Percentiles rank a stretch among this genome's conserved stretches.
These are phyloP conservation scores for Rhopalosiphum maidis DNA, from an alignment of 1,140 invertebrate species.

Conservation along the genomic window DNA sequence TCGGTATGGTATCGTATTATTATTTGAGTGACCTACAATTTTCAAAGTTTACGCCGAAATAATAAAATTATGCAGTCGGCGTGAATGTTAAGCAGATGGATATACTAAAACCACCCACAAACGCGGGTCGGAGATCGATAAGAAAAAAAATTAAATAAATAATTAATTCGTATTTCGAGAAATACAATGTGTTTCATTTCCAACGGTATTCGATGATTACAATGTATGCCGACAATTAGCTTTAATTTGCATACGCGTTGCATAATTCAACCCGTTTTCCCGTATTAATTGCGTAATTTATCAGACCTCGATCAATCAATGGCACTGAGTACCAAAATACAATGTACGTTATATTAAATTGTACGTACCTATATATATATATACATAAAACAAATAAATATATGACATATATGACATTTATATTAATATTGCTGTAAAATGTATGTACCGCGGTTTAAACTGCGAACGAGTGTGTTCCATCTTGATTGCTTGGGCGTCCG, in stretches of 20 bases:
- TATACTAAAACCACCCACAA: neutral
- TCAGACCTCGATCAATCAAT: neutral
- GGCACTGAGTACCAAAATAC: neutral
- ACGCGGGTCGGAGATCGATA: neutral
- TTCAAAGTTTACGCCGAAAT: neutral
- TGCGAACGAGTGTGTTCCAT: neutral
- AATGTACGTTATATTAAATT: neutral
- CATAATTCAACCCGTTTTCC: neutral
- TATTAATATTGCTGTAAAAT: neutral
- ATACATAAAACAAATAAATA: no score
- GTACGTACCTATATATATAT: neutral
- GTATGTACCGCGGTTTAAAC: neutral
- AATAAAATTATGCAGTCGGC: neutral
- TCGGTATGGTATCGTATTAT: neutral
- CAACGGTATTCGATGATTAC: neutral
- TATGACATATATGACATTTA: neutral
- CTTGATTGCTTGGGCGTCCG: neutral
- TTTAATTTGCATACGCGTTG: neutral
- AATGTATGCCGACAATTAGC: neutral
- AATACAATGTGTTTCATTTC: neutral
- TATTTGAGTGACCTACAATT: no score
- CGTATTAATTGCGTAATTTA: neutral
- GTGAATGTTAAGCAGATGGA: neutral
- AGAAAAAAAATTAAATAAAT: neutral
- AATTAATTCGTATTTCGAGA: neutral